Base-by-base conservation (phyloP, 2,888 invertebrate species). In the Autographa pulchrina region DNA sequence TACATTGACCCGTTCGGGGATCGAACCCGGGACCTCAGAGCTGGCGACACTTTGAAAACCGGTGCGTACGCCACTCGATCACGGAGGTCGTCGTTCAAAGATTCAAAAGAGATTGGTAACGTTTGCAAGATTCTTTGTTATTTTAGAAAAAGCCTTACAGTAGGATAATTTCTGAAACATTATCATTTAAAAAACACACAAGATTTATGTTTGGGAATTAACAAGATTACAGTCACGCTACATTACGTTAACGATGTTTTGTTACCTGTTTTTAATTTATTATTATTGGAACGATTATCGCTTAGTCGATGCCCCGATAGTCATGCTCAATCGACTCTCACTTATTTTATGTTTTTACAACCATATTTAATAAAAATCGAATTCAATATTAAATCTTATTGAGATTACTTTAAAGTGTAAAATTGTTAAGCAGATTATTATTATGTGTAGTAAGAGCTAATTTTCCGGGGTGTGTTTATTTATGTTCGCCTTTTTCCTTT, bases 251-350 rank as follows among this genome's bases (percentile, higher is more conserved):
- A n/a, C 32, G 7, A 35, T 20, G 20, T 54, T 38, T 61, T 76
- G 48, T 58, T 32, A 56, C 35, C 31, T 62, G 0, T 65, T 67
- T 67, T 32, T 13, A 60, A 56, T 65, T 68, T 65, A 68, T 65
- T 65, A 48, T 56, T 31, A 32, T 56, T 20, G 41, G 5, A 20
- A 2, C 61, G 61, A 62, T 62, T 62, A 62, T 48, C 62, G 69
- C 38, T 62, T 68, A 52, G 38, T 38, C 9, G 38, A 11, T 38
- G 2, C 38, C 16, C 66, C 59, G 68, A 71, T 70, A 75, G 69
- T 75, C 62, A 77, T 65, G 69, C 63, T 62, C 63, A 52, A 78
- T 62, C 31, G 60, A 70, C 70, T 70, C 35, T 52, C 3, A 68
- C 58, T 61, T 65, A 69, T 75, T 75, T 67, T n/a, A 61, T 25